Percentiles rank a stretch among this genome's conserved stretches.
phyloP scores from a whole-genome alignment of 2,113 vertebrate species.

The Anarrhichthys ocellatus region DNA sequence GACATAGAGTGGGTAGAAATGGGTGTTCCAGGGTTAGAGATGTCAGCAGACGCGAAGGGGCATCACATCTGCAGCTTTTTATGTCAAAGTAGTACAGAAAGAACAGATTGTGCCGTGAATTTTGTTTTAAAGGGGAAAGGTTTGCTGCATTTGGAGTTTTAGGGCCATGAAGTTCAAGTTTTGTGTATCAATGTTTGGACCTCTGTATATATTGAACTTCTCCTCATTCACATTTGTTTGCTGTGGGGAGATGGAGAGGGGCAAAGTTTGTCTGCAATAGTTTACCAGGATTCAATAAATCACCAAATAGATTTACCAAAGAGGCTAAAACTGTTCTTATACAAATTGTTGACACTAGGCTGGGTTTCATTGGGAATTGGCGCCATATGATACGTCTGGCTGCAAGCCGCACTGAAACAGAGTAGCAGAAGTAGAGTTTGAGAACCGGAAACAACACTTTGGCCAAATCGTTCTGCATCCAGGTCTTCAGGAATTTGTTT shows the following conservation, averaged over 20 bases:
- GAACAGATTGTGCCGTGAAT: background rate
- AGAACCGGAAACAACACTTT: too few relatives aligned
- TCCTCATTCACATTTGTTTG: background rate
- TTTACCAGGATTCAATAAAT: background rate
- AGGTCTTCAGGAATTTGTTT: background rate
- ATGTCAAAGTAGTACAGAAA: background rate
- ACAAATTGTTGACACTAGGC: background rate
- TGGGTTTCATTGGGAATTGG: background rate
- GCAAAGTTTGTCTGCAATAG: background rate
- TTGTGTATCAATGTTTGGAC: background rate
- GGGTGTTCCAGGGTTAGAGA: constrained; percentile 5
- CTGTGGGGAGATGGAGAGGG: background rate
- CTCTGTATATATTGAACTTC: background rate
- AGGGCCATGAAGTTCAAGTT: background rate
- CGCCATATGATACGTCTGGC: too few relatives aligned
- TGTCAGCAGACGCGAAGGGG: constrained; percentile 21
- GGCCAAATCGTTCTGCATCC: background rate
- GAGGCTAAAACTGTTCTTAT: background rate
- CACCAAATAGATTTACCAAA: background rate
- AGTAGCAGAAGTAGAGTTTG: background rate
- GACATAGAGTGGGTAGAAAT: constrained; percentile 27
- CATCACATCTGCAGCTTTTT: background rate
- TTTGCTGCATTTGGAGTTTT: background rate
- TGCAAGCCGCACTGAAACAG: background rate
- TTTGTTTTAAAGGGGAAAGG: background rate